Percentiles rank a stretch among this genome's conserved stretches.
phyloP scores from a whole-genome alignment of 2,888 invertebrate species.

The Idaea biselata region DNA sequence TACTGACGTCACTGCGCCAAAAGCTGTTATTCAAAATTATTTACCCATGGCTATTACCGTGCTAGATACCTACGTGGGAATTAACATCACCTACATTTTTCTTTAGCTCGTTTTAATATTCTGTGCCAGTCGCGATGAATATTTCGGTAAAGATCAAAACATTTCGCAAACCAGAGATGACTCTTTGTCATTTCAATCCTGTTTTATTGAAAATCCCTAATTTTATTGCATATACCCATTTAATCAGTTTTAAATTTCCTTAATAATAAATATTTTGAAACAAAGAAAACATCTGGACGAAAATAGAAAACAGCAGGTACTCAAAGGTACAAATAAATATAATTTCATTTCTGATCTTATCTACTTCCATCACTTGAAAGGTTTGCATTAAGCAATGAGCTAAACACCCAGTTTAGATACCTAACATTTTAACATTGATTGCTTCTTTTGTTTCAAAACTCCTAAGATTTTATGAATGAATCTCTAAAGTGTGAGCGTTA shows the following conservation, averaged over 20 bases:
- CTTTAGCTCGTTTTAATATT: conserved; percentile 10
- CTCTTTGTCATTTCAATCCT: neutral
- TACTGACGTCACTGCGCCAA: conserved; percentile 70
- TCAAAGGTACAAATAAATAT: no score
- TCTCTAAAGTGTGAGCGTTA: conserved; percentile 12
- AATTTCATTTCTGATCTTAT: neutral
- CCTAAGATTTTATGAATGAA: conserved; percentile 4
- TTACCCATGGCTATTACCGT: conserved; percentile 47
- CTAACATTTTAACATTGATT: neutral
- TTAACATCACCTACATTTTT: conserved; percentile 32
- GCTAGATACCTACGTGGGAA: conserved; percentile 45
- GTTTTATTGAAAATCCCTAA: neutral
- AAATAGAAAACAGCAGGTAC: no score
- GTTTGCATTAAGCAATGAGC: neutral
- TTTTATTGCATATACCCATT: neutral
- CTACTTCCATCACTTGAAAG: neutral
- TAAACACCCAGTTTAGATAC: neutral
- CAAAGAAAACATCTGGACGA: no score
- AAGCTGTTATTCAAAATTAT: conserved; percentile 53
- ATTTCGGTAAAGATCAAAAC: neutral
- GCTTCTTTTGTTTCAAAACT: neutral
- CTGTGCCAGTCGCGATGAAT: neutral
- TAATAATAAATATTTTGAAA: no score
- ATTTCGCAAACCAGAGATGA: neutral
- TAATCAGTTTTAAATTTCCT: neutral